Evolutionary conservation across 2,113 vertebrate genomes (phyloP).

Genomic region (Aspiorhynchus laticeps): DNA sequence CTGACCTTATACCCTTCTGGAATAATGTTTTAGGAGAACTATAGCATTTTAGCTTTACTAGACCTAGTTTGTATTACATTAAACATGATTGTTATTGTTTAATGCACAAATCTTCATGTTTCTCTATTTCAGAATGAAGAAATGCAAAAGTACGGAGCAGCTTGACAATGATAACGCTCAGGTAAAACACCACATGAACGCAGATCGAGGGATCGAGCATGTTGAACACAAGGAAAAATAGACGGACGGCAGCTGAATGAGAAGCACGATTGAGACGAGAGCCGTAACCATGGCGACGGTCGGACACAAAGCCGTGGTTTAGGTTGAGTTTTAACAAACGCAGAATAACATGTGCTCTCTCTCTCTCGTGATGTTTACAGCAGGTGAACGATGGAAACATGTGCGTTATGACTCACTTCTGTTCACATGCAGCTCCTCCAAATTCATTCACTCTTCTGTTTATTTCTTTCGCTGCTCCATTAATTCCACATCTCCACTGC

Average conservation of each 20-base stretch:
- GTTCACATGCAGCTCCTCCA: constrained; percentile 60
- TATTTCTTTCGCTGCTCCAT: constrained; percentile 55
- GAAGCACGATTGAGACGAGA: constrained; percentile 8
- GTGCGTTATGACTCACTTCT: constrained; percentile 65
- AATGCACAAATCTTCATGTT: neutral
- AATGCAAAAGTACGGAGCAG: constrained; percentile 43
- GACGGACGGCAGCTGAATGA: neutral
- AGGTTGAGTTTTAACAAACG: constrained; percentile 20
- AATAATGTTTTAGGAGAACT: too few relatives aligned
- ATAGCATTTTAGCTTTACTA: neutral
- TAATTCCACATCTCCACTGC: constrained; percentile 30
- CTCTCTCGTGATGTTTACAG: constrained; percentile 68
- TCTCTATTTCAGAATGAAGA: constrained; percentile 48
- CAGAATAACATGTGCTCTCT: constrained; percentile 32
- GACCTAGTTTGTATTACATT: neutral
- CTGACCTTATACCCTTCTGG: too few relatives aligned
- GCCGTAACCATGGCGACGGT: constrained; percentile 46
- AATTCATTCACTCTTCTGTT: constrained; percentile 60
- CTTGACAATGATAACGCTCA: constrained; percentile 41
- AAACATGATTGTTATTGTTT: neutral
- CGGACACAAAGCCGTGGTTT: constrained; percentile 14
- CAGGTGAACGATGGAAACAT: constrained; percentile 54
- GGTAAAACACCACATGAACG: constrained; percentile 5
- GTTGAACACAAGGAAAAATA: neutral
- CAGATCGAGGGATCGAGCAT: neutral